Conservation (phyloP, 2,888 invertebrate species). For the Melanophora roralis region DNA sequence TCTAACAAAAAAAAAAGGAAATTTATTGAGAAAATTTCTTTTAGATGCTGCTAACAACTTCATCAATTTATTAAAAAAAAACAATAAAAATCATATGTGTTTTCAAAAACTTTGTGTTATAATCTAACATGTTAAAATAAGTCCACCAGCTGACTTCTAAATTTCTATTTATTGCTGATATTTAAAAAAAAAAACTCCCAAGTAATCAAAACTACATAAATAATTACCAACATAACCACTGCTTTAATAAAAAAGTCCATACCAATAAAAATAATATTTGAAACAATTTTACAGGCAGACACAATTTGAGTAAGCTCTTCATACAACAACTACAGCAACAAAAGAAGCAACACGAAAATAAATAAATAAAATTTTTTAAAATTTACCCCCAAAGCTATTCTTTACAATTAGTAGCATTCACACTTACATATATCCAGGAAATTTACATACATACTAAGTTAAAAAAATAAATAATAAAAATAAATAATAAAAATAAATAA, state of each 20-base stretch:
- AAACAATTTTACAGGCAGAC: background rate
- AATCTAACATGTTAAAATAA: no score
- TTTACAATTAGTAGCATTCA: constrained; percentile 54
- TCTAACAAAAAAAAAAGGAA: no score
- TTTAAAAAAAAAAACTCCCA: background rate
- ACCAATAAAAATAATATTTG: constrained; percentile 16
- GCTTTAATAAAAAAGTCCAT: background rate
- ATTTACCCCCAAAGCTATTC: constrained; percentile 42
- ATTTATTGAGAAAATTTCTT: no score
- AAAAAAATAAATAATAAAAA: no score
- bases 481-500: constrained; percentile 8
- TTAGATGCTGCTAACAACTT: no score
- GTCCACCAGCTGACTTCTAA: background rate
- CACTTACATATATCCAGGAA: constrained; percentile 1
- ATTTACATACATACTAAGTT: background rate
- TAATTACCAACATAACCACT: background rate
- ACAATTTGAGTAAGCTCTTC: background rate
- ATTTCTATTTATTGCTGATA: constrained; percentile 10
- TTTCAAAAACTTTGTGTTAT: no score
- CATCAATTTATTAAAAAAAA: no score
- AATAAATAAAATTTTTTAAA: constrained; percentile 25
- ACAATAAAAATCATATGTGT: no score
- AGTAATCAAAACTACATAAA: constrained; percentile 46
- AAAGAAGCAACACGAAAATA: constrained; percentile 28
- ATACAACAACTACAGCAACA: background rate